A percentile compares a stretch with the other conserved stretches of the same genome.
These are phyloP conservation scores for Eretmochelys imbricata DNA, from an alignment of 2,113 vertebrate species.

Conservation along the genomic window DNA sequence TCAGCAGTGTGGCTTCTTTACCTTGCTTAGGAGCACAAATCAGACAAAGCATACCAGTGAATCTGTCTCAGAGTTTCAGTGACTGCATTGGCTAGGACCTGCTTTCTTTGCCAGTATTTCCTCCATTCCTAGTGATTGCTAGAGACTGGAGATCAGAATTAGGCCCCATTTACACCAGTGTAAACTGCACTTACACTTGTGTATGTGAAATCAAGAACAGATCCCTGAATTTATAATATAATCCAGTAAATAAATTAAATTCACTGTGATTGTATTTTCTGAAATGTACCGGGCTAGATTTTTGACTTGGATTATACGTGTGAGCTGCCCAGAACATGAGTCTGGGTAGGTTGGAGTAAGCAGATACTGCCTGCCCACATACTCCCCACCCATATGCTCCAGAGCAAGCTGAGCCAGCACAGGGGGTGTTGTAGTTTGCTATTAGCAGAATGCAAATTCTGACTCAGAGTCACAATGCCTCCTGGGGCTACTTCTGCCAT, in stretches of 20 bases:
- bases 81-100: neutral
- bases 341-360: neutral
- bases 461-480: neutral
- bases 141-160: neutral
- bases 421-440: neutral
- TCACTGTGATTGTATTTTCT: neutral
- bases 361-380: neutral
- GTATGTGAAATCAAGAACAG: neutral
- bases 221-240: neutral
- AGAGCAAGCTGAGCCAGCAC: neutral
- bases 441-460: neutral
- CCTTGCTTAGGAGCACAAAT: neutral
- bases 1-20: neutral
- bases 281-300: neutral
- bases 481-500: neutral
- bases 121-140: neutral
- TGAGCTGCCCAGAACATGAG: neutral
- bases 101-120: neutral
- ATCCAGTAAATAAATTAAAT: neutral
- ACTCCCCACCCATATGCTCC: neutral
- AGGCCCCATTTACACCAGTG: neutral
- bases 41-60: neutral
- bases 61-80: neutral
- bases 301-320: neutral
- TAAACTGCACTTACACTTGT: neutral